These are phyloP conservation scores for Elymnias hypermnestra DNA, from an alignment of 1,140 invertebrate genomes.

Conservation along the genomic window DNA sequence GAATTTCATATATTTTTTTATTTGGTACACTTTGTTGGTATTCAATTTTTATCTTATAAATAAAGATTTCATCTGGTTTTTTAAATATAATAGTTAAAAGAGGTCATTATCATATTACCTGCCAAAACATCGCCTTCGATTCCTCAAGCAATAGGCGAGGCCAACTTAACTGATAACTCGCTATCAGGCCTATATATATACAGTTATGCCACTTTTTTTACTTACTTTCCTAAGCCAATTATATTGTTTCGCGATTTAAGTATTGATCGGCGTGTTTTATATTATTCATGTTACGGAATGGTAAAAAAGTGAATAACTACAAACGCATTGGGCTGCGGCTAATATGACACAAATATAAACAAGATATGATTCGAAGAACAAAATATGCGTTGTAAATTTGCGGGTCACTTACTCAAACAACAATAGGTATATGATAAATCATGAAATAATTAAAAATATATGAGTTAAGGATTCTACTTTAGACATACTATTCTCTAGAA, in stretches of 20 bases:
- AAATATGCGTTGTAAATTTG: too few species aligned
- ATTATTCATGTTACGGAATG: conserved; percentile 27
- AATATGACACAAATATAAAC: too few species aligned
- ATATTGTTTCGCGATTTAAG: conserved; percentile 32
- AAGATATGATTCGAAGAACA: too few species aligned
- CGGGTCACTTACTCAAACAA: too few species aligned
- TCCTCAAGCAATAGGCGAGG: conserved; percentile 14
- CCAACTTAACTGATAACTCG: conserved; percentile 24
- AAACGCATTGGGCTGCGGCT: neutral
- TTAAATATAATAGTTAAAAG: conserved; percentile 5
- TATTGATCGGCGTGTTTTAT: conserved; percentile 23
- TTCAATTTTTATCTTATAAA: too few species aligned
- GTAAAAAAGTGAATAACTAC: conserved; percentile 18
- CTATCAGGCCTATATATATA: conserved; percentile 35
- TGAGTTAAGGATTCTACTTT: too few species aligned
- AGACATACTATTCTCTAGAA: too few species aligned
- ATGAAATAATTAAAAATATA: too few species aligned
- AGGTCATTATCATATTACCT: conserved; percentile 34
- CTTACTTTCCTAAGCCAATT: conserved; percentile 34
- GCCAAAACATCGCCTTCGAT: conserved; percentile 38
- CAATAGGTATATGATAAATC: too few species aligned
- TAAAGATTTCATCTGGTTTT: too few species aligned
- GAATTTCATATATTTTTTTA: neutral
- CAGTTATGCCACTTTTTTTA: conserved; percentile 33
- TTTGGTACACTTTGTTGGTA: too few species aligned